These are phyloP conservation scores for Halcyon senegalensis DNA, from an alignment of 2,113 vertebrate genomes.

Conservation along the genomic window DNA sequence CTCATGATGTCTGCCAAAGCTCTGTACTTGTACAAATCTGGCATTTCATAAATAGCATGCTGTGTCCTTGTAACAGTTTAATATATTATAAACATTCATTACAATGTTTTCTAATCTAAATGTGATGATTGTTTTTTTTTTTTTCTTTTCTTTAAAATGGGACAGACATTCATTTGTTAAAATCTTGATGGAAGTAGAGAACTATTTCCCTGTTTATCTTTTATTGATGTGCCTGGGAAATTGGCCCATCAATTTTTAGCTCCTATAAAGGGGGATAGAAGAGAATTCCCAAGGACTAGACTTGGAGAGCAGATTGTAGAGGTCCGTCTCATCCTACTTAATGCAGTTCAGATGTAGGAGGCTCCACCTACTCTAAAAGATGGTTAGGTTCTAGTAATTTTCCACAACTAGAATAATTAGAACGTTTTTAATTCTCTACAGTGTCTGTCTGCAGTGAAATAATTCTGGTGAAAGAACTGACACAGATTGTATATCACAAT, in stretches of 20 bases:
- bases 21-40: neutral
- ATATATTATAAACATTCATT: neutral
- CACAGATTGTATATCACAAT: neutral
- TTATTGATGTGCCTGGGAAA: neutral
- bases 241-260: neutral
- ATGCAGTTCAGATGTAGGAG: constrained; percentile 47
- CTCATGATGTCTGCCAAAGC: neutral
- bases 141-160: neutral
- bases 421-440: neutral
- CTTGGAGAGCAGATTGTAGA: constrained; percentile 30
- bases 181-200: neutral
- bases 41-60: neutral
- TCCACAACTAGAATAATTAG: neutral
- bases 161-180: neutral
- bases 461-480: neutral
- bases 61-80: neutral
- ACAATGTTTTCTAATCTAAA: neutral
- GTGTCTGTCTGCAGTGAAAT: neutral
- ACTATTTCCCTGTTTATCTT: neutral
- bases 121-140: neutral
- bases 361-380: constrained; percentile 20
- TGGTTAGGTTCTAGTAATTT: constrained; percentile 29
- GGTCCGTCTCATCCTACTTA: constrained; percentile 15
- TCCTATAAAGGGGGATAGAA: neutral
- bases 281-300: constrained; percentile 5